Evolutionary conservation across 2,113 vertebrate genomes (phyloP).

Genomic region (Harpagus bidentatus): DNA sequence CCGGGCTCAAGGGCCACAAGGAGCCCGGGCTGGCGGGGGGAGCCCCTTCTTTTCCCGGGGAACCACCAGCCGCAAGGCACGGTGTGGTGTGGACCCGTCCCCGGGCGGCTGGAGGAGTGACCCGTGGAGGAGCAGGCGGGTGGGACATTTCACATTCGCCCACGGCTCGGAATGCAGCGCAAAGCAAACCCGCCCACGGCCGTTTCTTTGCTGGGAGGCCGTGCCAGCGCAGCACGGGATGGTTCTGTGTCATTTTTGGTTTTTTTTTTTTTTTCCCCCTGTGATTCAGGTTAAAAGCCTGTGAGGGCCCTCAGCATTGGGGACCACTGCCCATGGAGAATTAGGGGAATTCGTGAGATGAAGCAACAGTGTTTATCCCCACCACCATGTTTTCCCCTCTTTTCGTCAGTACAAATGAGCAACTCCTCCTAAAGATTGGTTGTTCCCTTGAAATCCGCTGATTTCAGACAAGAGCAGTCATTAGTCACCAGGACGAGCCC

Average conservation of each 20-base stretch:
- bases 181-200: not conserved
- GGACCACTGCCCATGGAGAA: not conserved
- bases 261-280: too few relatives aligned
- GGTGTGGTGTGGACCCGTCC: not conserved
- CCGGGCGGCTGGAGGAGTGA: not conserved
- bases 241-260: not conserved
- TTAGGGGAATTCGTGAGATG: not conserved
- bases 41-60: not conserved
- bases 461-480: not conserved
- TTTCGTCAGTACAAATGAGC: not conserved
- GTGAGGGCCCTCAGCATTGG: not conserved
- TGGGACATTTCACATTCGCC: not conserved
- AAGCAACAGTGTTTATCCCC: not conserved
- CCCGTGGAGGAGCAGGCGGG: not conserved
- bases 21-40: fast-evolving
- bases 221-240: not conserved
- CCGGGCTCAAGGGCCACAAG: fast-evolving
- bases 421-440: not conserved
- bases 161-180: not conserved
- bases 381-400: not conserved
- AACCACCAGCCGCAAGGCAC: fast-evolving
- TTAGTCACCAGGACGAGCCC: not conserved
- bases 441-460: not conserved
- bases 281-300: not conserved
- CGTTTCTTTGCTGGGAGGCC: not conserved